phyloP scores from a whole-genome alignment of 1,140 invertebrate genomes.

The Andrena cerasifolii region DNA sequence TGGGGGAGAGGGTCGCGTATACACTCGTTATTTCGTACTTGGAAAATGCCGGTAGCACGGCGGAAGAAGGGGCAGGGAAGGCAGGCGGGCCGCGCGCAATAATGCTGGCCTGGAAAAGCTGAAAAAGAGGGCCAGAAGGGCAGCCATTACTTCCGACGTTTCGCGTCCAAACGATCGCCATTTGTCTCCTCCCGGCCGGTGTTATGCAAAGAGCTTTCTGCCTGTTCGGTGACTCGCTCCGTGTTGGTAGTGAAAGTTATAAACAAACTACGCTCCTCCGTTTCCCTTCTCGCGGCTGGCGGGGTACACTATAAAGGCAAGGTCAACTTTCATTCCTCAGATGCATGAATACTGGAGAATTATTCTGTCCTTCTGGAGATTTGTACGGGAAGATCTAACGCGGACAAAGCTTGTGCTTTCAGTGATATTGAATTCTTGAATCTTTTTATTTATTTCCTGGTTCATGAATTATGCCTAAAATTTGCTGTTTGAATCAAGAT shows the following conservation, averaged over 20 bases:
- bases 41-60: slow-evolving; percentile 7
- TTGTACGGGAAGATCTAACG: too few species aligned
- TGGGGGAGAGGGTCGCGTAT: background rate
- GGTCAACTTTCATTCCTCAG: background rate
- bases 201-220: slow-evolving; percentile 62
- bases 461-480: too few species aligned
- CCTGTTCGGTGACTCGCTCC: slow-evolving; percentile 46
- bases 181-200: slow-evolving; percentile 64
- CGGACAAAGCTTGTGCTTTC: too few species aligned
- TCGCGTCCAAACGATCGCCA: slow-evolving; percentile 64
- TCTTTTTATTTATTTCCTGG: too few species aligned
- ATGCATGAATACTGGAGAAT: slow-evolving; percentile 3
- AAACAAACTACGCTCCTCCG: slow-evolving; percentile 48
- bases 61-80: slow-evolving; percentile 14
- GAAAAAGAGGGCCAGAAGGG: slow-evolving; percentile 67
- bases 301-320: background rate
- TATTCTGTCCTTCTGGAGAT: too few species aligned
- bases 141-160: slow-evolving; percentile 66
- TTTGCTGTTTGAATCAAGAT: too few species aligned
- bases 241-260: slow-evolving; percentile 59
- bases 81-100: slow-evolving; percentile 43
- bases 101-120: slow-evolving; percentile 66
- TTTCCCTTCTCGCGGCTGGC: too few species aligned
- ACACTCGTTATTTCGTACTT: slow-evolving; percentile 34
- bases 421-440: too few species aligned